phyloP scores from a whole-genome alignment of 2,888 invertebrate species.

The Asteroscopus sphinx region DNA sequence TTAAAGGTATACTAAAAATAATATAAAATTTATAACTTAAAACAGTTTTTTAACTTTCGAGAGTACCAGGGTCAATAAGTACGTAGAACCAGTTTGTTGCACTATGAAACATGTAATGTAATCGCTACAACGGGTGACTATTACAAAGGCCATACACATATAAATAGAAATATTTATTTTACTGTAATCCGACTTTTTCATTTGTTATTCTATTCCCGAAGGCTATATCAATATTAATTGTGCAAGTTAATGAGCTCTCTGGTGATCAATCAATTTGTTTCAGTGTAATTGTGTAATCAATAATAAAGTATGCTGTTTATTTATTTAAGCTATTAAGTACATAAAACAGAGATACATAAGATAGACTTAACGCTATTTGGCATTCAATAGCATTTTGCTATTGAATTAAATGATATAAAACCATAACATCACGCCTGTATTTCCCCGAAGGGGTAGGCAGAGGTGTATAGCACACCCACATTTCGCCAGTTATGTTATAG shows the following conservation, averaged over 20 bases:
- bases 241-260: conserved; percentile 17
- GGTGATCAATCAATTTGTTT: conserved; percentile 42
- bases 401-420: too few species aligned
- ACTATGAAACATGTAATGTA: conserved; percentile 23
- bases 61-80: conserved; percentile 4
- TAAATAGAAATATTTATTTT: conserved; percentile 24
- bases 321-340: too few species aligned
- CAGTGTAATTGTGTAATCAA: conserved; percentile 16
- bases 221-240: conserved; percentile 38
- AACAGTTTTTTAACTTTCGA: conserved; percentile 17
- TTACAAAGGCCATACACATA: conserved; percentile 9
- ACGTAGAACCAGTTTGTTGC: not conserved
- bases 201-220: conserved; percentile 35
- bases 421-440: too few species aligned
- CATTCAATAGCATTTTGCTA: too few species aligned
- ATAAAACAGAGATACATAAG: too few species aligned
- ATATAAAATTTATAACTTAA: conserved; percentile 14
- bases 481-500: too few species aligned
- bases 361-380: too few species aligned
- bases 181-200: conserved; percentile 23
- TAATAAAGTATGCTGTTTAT: conserved; percentile 10
- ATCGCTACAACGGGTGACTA: conserved; percentile 7
- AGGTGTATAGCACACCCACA: too few species aligned
- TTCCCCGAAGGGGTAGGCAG: too few species aligned
- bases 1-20: not conserved